Base-by-base conservation (phyloP, 1,140 invertebrate genomes). In the Procambarus virginalis region DNA sequence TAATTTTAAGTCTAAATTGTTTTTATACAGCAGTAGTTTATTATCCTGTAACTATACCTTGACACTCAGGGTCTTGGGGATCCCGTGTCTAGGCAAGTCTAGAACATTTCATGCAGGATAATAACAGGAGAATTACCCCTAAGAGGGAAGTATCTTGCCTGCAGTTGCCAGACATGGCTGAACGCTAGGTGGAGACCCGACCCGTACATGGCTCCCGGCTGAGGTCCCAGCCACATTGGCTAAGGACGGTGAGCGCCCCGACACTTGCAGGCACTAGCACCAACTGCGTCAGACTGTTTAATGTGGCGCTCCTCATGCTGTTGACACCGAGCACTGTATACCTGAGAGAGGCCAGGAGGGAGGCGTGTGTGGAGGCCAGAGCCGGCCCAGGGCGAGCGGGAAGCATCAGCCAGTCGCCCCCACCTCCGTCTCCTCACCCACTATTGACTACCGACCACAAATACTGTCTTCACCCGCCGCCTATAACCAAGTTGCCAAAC, bases 151-250 rank as follows among this genome's bases (percentile, higher is more conserved):
- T 89, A 89, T 76, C 80, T 81, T 58, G 86, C 78, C 80, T 89
- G 86, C n/a, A 89, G 73, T 60, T 89, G 86, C 68, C 49, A 89
- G 48, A 89, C 86, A 89, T 89, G 86, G 76, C 70, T 89, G 86
- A 89, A 89, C 22, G 86, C 86, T 12, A 89, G 79, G 80, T 76
- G 68, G 49, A 73, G 70, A 9, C 86, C 86, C 49, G 86, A 82
- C 12, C 86, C 80, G 68, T 82, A 83, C 86, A 89, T 89, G 14
- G 51, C 84, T 34, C 22, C 55, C 46, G 10, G 46, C 5, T 20
- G 46, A 51, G 17, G 12, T 22, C 76, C 14, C 76, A 60, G 55
- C 4, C 60, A 68, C 68, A 73, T 17, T 55, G 34, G 46, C 68
- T 34, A 17, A 3, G 12, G 55, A 48, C 4, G 20, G 34, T 22